Evolutionary conservation across 2,113 vertebrate genomes (phyloP), one percentile per base, ranked within the genome.

Genomic region (Lagenorhynchus albirostris): DNA sequence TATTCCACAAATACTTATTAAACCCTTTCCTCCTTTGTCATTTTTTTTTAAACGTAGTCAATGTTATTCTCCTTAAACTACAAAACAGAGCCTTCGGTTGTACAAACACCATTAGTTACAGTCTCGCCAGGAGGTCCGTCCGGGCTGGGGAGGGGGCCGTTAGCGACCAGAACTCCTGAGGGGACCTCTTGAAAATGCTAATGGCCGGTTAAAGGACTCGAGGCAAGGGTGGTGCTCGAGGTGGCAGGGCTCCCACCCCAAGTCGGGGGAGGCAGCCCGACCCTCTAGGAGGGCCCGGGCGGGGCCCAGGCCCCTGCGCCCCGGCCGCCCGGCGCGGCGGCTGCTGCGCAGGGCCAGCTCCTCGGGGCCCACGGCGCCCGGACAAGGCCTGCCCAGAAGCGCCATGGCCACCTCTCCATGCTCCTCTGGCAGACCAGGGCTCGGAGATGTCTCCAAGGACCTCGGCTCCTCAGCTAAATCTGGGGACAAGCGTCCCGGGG

Each of bases 11-110:
- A 47, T 95, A 77, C 47, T 86, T 90, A 84, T 68, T 33, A 82
- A 88, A 53, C 21, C 44, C 8, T 38, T 92, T 94, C 21, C 47
- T 79, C 80, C 70, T 95, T 83, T 88, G 26, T 53, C 50, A 6
- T 53, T 17, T 60, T 60, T 58, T 60, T 94, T 87, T 84, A 99
- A 99, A 99, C 98, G 99, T 99, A 99, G 99, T 99, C 99, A 99
- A 99, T 98, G 99, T 99, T 99, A 99, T 99, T 99, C 98, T 99
- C 99, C 99, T 99, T 99, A 99, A 99, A 99, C 99, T 99, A 99
- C 99, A 99, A 99, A 99, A 99, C 99, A 99, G 99, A 99, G 99
- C 99, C 99, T 99, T 99, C 99, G 99, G 99, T 99, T 99, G 99
- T 99, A 99, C 99, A 99, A 99, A 99, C 99, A 65, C 99, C 99